phyloP scores from a whole-genome alignment of 2,888 invertebrate species.

The Toxonevra muliebris region DNA sequence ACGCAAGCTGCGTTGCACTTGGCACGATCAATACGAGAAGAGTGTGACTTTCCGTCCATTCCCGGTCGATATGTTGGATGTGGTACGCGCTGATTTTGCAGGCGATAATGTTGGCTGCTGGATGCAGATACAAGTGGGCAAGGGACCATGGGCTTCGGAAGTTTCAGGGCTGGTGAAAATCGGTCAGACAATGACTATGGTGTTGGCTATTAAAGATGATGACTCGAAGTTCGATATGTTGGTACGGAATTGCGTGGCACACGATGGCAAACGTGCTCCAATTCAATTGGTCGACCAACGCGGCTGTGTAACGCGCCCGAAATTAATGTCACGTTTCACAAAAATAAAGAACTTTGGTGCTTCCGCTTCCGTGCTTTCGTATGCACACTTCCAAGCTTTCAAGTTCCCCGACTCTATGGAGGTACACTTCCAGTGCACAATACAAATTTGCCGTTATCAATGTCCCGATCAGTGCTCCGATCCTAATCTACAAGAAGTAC shows the following conservation, averaged over 20 bases:
- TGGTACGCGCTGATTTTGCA: conserved; percentile 93
- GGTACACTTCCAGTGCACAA: conserved; percentile 94
- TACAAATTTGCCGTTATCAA: conserved; percentile 91
- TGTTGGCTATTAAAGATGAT: conserved; percentile 92
- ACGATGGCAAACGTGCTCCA: conserved; percentile 92
- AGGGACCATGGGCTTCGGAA: conserved; percentile 95
- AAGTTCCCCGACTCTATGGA: conserved; percentile 97
- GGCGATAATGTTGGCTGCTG: conserved; percentile 96
- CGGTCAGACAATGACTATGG: conserved; percentile 97
- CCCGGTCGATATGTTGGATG: conserved; percentile 94
- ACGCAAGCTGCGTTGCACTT: conserved; percentile 88
- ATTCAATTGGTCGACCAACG: conserved; percentile 92
- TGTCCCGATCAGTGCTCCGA: conserved; percentile 93
- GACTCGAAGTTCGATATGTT: conserved; percentile 96
- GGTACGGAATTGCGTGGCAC: conserved; percentile 92
- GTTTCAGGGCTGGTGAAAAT: conserved; percentile 94
- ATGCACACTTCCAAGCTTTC: conserved; percentile 94
- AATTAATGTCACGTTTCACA: conserved; percentile 91
- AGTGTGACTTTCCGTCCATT: conserved; percentile 94
- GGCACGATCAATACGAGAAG: conserved; percentile 96
- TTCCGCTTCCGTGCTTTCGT: conserved; percentile 89
- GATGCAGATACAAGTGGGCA: conserved; percentile 97
- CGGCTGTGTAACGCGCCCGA: conserved; percentile 91
- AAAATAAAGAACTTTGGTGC: conserved; percentile 96
- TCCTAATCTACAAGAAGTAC: conserved; percentile 69